Conservation (phyloP, 2,113 vertebrate species). For the Pimephales promelas region DNA sequence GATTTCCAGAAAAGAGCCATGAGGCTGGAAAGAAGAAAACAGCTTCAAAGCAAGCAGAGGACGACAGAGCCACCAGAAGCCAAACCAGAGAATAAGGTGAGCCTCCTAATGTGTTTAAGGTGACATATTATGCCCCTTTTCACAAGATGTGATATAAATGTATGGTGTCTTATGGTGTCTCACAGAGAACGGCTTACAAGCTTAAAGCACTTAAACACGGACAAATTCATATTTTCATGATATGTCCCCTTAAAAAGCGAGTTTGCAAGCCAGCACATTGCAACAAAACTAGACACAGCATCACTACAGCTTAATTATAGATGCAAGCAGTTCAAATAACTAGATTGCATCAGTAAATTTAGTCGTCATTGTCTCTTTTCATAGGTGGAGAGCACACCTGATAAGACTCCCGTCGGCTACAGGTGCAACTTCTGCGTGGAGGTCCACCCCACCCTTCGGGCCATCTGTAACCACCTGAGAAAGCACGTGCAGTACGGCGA, state of each 20-base stretch:
- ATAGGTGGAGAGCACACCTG: constrained; percentile 62
- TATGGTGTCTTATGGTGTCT: too few species aligned
- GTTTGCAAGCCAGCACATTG: too few species aligned
- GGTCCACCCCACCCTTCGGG: constrained; percentile 92
- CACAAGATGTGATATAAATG: too few species aligned
- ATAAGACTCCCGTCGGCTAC: constrained; percentile 84
- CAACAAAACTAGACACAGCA: too few species aligned
- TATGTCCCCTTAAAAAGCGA: too few species aligned
- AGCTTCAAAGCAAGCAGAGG: constrained; percentile 91
- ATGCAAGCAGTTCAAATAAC: background rate
- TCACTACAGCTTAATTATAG: background rate
- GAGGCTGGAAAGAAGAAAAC: constrained; percentile 87
- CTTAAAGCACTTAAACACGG: too few species aligned
- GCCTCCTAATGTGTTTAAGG: background rate
- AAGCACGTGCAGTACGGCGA: constrained; percentile 96
- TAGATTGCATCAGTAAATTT: background rate
- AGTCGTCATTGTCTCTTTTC: background rate
- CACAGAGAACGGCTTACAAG: too few species aligned
- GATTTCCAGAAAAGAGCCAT: constrained; percentile 94
- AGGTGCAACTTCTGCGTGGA: constrained; percentile 97
- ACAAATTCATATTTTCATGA: too few species aligned
- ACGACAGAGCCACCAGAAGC: constrained; percentile 78
- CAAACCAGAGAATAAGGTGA: constrained; percentile 82
- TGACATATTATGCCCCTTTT: too few species aligned
- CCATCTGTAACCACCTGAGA: constrained; percentile 97